Conservation (phyloP, 2,113 vertebrate genomes). For the Archocentrus centrarchus region DNA sequence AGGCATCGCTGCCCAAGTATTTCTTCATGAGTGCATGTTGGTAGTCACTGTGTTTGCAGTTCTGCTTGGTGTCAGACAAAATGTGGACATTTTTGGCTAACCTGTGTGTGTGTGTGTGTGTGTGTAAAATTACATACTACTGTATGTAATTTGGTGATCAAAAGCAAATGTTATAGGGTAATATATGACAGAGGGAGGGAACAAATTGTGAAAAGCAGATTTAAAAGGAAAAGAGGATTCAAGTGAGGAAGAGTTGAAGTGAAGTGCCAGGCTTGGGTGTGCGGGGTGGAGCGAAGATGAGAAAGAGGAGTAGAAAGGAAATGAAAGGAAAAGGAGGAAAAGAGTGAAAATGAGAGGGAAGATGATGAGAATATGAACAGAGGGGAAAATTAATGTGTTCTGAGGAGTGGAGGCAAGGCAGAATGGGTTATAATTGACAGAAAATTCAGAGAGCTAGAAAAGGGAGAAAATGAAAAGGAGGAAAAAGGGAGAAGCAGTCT, state of each 20-base stretch:
- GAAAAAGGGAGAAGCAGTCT: slow-evolving; percentile 40
- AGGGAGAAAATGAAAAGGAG: slow-evolving; percentile 45
- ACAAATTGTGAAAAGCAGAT: neutral
- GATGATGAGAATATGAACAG: slow-evolving; percentile 29
- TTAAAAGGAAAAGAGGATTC: neutral
- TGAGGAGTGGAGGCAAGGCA: slow-evolving; percentile 47
- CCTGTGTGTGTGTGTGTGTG: neutral
- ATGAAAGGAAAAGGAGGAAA: slow-evolving; percentile 30
- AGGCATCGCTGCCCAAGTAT: slow-evolving; percentile 1
- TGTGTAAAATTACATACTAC: neutral
- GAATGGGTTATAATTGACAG: slow-evolving; percentile 68
- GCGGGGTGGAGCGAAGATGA: neutral
- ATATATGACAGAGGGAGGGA: neutral
- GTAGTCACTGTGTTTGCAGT: neutral
- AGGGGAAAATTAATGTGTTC: slow-evolving; percentile 48
- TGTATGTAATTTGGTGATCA: slow-evolving; percentile 19
- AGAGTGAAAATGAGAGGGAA: slow-evolving; percentile 23
- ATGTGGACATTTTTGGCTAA: slow-evolving; percentile 24
- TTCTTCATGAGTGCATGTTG: slow-evolving; percentile 1
- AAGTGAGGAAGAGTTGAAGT: slow-evolving; percentile 15
- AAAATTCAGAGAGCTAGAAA: slow-evolving; percentile 55
- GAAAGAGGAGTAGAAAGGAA: slow-evolving; percentile 19
- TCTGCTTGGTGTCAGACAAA: neutral
- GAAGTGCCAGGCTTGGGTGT: neutral
- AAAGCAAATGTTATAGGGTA: slow-evolving; percentile 6